These are phyloP conservation scores for Tenthredo distinguenda DNA, from an alignment of 2,888 invertebrate species.

Conservation along the genomic window DNA sequence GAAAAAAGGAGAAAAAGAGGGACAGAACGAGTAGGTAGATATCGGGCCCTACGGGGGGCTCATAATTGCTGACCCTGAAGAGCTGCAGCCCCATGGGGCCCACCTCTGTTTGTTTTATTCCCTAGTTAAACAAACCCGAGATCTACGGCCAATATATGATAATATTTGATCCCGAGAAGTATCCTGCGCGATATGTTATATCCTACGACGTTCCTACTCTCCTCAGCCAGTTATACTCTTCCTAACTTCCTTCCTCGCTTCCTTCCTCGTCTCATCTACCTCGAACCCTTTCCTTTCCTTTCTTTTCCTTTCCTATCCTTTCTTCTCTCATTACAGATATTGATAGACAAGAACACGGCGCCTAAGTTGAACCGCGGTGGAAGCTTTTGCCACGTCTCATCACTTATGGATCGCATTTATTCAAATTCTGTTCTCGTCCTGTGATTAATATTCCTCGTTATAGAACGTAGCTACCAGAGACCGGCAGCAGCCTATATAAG, in stretches of 20 bases:
- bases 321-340: constrained; percentile 55
- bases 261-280: constrained; percentile 51
- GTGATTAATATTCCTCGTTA: constrained; percentile 73
- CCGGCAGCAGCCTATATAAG: neutral
- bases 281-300: constrained; percentile 58
- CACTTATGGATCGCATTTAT: constrained; percentile 75
- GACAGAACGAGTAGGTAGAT: constrained; percentile 63
- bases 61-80: constrained; percentile 78
- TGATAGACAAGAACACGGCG: constrained; percentile 55
- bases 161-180: constrained; percentile 67
- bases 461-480: constrained; percentile 59
- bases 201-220: neutral
- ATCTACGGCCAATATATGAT: constrained; percentile 78
- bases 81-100: constrained; percentile 77
- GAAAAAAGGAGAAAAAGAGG: constrained; percentile 55
- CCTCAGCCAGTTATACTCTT: neutral
- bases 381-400: constrained; percentile 76
- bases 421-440: constrained; percentile 65
- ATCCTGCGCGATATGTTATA: neutral
- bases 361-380: constrained; percentile 57
- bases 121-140: constrained; percentile 77
- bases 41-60: constrained; percentile 75
- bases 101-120: constrained; percentile 78
- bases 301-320: constrained; percentile 11
- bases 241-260: constrained; percentile 32